Base-by-base conservation (phyloP, 2,888 invertebrate species). In the Physocephala rufipes region DNA sequence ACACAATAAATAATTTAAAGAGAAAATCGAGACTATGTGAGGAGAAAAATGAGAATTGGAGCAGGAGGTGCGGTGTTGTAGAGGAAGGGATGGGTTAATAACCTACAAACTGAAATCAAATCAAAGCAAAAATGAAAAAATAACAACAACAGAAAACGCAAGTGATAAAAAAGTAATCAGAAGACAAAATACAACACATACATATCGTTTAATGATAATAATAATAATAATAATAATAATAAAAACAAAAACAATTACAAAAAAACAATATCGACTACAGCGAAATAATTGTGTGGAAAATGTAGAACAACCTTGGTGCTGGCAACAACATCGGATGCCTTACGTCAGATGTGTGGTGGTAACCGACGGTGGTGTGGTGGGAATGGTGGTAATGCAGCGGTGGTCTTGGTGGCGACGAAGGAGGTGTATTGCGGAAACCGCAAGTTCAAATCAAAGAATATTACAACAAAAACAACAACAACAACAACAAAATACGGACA, bases 221-320 rank as follows among this genome's bases (percentile, higher is more conserved):
- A 62, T 24, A 68, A 49, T 28, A 36, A 51, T 4, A 3, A 55
- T 4, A 12, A 55, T 24, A 55, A 19, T 7, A 19, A 51, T 21
- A 51, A 9, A 45, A 12, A 45, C 9, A 45, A 12, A 45, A 12
- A 45, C 15, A 45, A 9, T 45, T 15, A 45, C 15, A 45, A 12
- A 12, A 47, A 16, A 47, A 55, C 53, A 55, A 55, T 24, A 59
- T 30, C 49, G 62, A 62, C 36, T 62, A 49, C 47, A 36, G n/a
- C n/a, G n/a, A 51, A 53, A 53, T 21, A 24, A 62, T 68, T 61
- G 61, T n/a, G n/a, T 51, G 62, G 51, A 62, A 63, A 68, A 68
- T 68, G 24, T 68, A 21, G 68, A 61, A 62, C 68, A 68, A 68
- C 68, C 68, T 68, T 62, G 68, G 36, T 9, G 36, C 36, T 7